Evolutionary conservation across 2,888 invertebrate genomes (phyloP), one percentile per base, ranked within the genome.

Genomic region (Zeuzera pyrina): DNA sequence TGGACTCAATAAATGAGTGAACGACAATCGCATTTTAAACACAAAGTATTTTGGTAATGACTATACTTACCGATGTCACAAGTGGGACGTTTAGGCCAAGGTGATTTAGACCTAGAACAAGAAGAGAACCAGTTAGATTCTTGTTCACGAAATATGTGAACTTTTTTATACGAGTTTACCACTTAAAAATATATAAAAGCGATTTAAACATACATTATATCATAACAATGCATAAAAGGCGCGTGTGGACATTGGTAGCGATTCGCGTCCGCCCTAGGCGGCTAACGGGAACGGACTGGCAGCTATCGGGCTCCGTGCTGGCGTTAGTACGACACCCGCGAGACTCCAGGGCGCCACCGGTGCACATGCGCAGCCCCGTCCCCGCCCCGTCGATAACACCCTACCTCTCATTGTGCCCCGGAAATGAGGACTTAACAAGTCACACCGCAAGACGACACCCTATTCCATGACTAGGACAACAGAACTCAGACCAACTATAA

Each of bases 371-470:
- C 78, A 69, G 54, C 44, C 47, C 51, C 52, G 50, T 53, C 61
- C 68, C 57, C 66, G 56, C 33, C 12, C 64, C 68, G 63, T 76
- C 77, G 67, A 79, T 77, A 77, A 60, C 76, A 71, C 72, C 78
- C 71, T 60, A 57, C 67, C 71, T 67, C 76, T 66, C 68, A 63
- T 62, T 69, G 71, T 69, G 72, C 58, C 70, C 74, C 78, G 77
- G 78, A 81, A 78, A 74, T 68, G 66, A 65, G 57, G 63, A 70
- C 68, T 77, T 72, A 72, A 74, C 76, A 61, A 77, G 64, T 66
- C 66, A 57, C 65, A 65, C 70, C 73, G 63, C 68, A 70, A 71
- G 68, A 70, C 66, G 60, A 66, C 64, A 67, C 64, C 61, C 64
- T 51, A 49, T 43, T 45, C 42, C 38, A 41, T 44, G 35, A 44